A percentile compares a stretch with the other conserved stretches of the same genome.
These are phyloP conservation scores for Propithecus coquereli DNA, from an alignment of 2,113 vertebrate genomes.

Conservation along the genomic window DNA sequence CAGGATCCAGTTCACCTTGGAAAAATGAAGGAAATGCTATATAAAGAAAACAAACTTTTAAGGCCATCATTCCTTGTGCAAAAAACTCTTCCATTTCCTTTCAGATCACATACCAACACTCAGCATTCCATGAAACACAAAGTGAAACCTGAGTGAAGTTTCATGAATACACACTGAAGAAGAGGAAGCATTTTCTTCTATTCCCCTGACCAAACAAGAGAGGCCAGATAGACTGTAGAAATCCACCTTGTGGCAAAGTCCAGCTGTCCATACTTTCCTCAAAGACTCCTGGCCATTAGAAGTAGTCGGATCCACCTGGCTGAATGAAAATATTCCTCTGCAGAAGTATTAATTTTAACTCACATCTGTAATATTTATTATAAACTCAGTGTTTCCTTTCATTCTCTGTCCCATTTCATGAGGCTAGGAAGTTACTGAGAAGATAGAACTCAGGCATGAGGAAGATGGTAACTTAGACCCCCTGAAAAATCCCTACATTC, in stretches of 20 bases:
- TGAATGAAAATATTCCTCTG: neutral
- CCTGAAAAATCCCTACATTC: neutral
- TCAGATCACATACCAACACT: neutral
- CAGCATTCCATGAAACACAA: neutral
- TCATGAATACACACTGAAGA: neutral
- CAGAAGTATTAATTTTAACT: neutral
- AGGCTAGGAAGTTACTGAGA: neutral
- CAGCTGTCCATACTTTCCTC: neutral
- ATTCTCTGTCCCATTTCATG: neutral
- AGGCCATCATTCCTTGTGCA: neutral
- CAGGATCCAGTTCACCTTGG: neutral
- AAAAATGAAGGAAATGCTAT: neutral
- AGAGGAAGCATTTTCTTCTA: neutral
- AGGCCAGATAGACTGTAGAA: neutral
- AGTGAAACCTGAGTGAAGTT: neutral
- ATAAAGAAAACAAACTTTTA: neutral
- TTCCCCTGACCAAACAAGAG: neutral
- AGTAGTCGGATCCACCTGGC: neutral
- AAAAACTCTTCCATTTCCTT: neutral
- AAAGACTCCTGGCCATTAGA: neutral
- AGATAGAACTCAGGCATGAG: neutral
- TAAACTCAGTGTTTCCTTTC: neutral
- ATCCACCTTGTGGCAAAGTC: neutral
- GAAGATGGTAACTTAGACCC: neutral
- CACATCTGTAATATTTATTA: neutral